Percentiles rank a stretch among this genome's conserved stretches.
phyloP scores from a whole-genome alignment of 1,140 invertebrate species.

The Zaprionus nigranus region DNA sequence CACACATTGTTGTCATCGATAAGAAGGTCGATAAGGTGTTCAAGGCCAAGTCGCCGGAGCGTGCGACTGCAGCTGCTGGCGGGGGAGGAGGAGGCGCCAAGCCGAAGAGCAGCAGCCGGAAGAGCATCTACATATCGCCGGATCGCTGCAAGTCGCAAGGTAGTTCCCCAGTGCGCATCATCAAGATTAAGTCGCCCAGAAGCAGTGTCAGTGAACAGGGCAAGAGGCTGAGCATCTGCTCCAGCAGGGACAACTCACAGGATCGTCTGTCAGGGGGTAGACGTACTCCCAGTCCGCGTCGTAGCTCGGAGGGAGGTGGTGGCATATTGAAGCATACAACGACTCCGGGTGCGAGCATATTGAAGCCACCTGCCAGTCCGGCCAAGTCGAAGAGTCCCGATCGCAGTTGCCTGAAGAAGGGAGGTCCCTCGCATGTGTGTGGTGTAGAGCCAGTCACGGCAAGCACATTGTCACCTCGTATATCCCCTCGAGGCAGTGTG shows the following conservation, averaged over 20 bases:
- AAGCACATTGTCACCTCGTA: conserved; percentile 60
- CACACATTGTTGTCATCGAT: conserved; percentile 78
- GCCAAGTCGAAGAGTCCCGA: conserved; percentile 81
- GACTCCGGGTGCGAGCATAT: conserved; percentile 63
- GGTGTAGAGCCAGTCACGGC: conserved; percentile 45
- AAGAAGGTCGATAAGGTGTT: conserved; percentile 84
- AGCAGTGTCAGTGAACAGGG: conserved; percentile 77
- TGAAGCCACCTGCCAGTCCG: conserved; percentile 78
- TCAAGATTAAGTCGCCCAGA: conserved; percentile 82
- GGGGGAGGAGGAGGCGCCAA: conserved; percentile 36
- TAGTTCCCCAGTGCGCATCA: conserved; percentile 80
- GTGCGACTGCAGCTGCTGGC: conserved; percentile 29
- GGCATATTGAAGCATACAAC: conserved; percentile 78
- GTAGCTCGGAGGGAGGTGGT: conserved; percentile 71
- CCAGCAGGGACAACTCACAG: conserved; percentile 78
- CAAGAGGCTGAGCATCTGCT: conserved; percentile 73
- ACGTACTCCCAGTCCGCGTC: conserved; percentile 77
- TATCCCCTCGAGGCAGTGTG: conserved; percentile 75
- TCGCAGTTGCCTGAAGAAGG: conserved; percentile 81
- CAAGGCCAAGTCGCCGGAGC: conserved; percentile 74
- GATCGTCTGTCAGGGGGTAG: conserved; percentile 71
- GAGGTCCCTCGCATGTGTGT: conserved; percentile 74
- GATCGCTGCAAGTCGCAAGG: conserved; percentile 83
- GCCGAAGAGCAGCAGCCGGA: conserved; percentile 58
- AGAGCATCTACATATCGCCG: conserved; percentile 81